Evolutionary conservation across 2,113 vertebrate genomes (phyloP), one percentile per base, ranked within the genome.

Genomic region (Calidris pugnax): DNA sequence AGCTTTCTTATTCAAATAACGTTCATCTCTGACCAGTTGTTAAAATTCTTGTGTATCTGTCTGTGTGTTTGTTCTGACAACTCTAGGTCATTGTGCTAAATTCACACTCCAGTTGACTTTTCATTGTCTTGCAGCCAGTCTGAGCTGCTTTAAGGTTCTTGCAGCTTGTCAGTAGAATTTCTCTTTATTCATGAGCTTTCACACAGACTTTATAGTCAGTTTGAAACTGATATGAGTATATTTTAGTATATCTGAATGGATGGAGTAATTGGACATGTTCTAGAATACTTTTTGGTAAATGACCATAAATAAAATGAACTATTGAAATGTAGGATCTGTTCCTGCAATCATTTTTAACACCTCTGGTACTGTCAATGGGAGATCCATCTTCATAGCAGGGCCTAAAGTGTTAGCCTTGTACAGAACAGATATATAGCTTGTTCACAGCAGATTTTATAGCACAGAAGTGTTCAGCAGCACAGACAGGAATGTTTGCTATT

Each of bases 361-460:
- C 48, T 91, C 77, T 53, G 60, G 71, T 87, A n/a, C 26, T 87
- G 57, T 78, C 77, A 68, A 3, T 55, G 28, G 56, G 62, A 79
- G 77, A 87, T 73, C 93, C 89, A 33, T 79, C 66, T 79, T 64
- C 53, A 35, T 60, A 75, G 56, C 55, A 72, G 77, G 47, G 60
- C 82, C 45, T 59, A 17, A 71, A 45, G 22, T 0, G 0, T 59
- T 78, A 55, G 76, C 18, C 20, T 87, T 68, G 18, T 64, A 48
- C 33, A 90, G 59, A 79, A 56, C 28, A 94, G 51, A 85, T 66
- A 50, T 43, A 41, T 93, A 85, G 16, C 69, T 75, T 87, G 59
- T 85, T 94, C 71, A 39, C 56, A 93, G 59, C 77, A 94, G 85
- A 88, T 96, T 91, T 95, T 80, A 18, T 51, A 87, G 71, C 84